These are phyloP conservation scores for Halesus radiatus DNA, from an alignment of 1,140 invertebrate genomes.

Conservation along the genomic window DNA sequence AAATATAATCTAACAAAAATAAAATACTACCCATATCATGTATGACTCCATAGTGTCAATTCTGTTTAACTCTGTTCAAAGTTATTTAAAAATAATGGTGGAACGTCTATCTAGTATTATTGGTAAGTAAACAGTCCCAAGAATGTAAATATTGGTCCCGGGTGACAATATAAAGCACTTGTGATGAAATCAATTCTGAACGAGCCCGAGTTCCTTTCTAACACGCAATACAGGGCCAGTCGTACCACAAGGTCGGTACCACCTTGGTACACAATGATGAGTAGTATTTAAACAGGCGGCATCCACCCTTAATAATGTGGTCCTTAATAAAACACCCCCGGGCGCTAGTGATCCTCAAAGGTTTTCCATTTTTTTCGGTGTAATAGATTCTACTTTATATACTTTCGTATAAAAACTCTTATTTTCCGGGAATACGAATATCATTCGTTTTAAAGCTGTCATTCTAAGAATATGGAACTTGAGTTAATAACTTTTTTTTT, in stretches of 20 bases:
- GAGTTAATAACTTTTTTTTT: too few relatives aligned
- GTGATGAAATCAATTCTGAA: constrained; percentile 8
- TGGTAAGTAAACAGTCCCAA: background rate
- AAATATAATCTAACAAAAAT: too few relatives aligned
- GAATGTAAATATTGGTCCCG: constrained; percentile 13
- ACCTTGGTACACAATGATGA: constrained; percentile 1
- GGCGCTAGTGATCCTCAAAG: background rate
- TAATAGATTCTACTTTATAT: too few relatives aligned
- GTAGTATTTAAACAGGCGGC: constrained; percentile 28
- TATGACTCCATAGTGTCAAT: too few relatives aligned
- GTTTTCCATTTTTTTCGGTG: background rate
- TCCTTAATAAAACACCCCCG: constrained; percentile 37
- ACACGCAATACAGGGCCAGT: background rate
- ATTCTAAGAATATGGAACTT: too few relatives aligned
- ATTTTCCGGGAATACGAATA: too few relatives aligned
- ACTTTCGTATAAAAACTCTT: too few relatives aligned
- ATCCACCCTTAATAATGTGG: constrained; percentile 25
- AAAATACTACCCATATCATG: too few relatives aligned
- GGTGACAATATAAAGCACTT: constrained; percentile 13
- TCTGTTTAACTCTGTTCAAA: too few relatives aligned
- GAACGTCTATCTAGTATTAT: background rate
- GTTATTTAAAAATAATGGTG: too few relatives aligned
- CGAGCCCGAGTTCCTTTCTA: background rate
- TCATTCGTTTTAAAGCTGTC: too few relatives aligned
- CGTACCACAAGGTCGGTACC: background rate